A percentile compares a stretch with the other conserved stretches of the same genome.
These are phyloP conservation scores for Tachyglossus aculeatus DNA, from an alignment of 2,797 vertebrate genomes.

Conservation along the genomic window DNA sequence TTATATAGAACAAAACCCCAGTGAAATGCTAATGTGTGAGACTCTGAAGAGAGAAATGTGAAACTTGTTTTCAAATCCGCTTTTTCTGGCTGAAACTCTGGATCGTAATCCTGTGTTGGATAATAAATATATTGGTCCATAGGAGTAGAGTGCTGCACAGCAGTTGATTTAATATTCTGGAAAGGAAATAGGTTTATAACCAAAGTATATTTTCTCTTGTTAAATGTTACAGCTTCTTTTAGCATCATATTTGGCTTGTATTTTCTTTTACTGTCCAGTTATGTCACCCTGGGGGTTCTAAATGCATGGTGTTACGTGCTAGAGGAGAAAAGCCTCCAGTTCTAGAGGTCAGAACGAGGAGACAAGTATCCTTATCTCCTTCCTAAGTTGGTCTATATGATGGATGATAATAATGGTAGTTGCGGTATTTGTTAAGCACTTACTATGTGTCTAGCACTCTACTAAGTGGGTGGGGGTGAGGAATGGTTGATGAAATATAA, in stretches of 20 bases:
- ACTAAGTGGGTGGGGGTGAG: too few species aligned
- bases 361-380: too few species aligned
- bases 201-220: constrained; percentile 16
- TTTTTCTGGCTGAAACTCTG: background rate
- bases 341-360: too few species aligned
- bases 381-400: too few species aligned
- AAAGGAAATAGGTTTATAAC: constrained; percentile 22
- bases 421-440: too few species aligned
- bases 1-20: background rate
- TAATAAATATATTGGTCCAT: constrained; percentile 1
- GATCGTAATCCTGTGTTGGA: background rate
- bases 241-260: background rate
- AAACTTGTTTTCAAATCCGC: background rate
- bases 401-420: too few species aligned
- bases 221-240: constrained; percentile 35
- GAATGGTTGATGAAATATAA: too few species aligned
- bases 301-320: too few species aligned
- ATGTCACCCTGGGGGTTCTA: background rate
- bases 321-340: too few species aligned
- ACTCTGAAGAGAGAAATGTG: too few species aligned
- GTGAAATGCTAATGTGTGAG: too few species aligned
- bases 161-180: constrained; percentile 37
- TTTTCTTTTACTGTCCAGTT: background rate
- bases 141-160: background rate
- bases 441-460: too few species aligned